Evolutionary conservation across 2,888 invertebrate genomes (phyloP).

Genomic region (Sarcophaga subvicina): DNA sequence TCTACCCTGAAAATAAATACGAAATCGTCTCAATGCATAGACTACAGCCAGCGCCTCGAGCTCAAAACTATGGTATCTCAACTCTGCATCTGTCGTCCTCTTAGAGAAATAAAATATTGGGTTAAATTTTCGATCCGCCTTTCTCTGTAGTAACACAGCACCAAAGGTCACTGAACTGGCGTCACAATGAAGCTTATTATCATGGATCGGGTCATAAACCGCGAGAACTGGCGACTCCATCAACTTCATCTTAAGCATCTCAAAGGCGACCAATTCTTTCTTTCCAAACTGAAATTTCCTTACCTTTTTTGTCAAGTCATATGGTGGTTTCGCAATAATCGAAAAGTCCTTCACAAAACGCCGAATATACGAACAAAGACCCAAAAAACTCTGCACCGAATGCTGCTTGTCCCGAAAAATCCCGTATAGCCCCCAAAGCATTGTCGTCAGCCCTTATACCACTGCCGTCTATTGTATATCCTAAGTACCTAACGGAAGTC

Average conservation of each 20-base stretch:
- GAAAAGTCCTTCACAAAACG: conserved; percentile 63
- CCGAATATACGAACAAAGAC: conserved; percentile 60
- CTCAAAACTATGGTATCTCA: conserved; percentile 72
- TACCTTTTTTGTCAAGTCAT: conserved; percentile 58
- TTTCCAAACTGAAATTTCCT: conserved; percentile 44
- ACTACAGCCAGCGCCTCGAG: conserved; percentile 74
- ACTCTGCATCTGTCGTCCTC: too few relatives aligned
- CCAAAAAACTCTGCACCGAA: conserved; percentile 56
- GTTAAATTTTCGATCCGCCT: conserved; percentile 68
- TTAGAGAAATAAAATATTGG: conserved; percentile 72
- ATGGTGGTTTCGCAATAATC: conserved; percentile 51
- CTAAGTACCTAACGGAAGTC: conserved; percentile 47
- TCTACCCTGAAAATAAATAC: conserved; percentile 46
- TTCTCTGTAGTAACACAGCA: conserved; percentile 68
- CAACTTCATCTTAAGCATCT: conserved; percentile 56
- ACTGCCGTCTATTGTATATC: conserved; percentile 27
- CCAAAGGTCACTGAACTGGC: conserved; percentile 72
- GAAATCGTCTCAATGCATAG: conserved; percentile 78
- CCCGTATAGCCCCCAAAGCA: conserved; percentile 19
- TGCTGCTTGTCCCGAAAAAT: conserved; percentile 28
- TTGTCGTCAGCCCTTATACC: conserved; percentile 58
- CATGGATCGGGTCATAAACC: conserved; percentile 72
- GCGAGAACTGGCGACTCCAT: conserved; percentile 55
- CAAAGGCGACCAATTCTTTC: too few relatives aligned
- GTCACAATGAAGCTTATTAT: conserved; percentile 76